Base-by-base conservation (phyloP, 30 jellyfish, hydroid and myxozoan species). In the Clytia hemisphaerica region DNA sequence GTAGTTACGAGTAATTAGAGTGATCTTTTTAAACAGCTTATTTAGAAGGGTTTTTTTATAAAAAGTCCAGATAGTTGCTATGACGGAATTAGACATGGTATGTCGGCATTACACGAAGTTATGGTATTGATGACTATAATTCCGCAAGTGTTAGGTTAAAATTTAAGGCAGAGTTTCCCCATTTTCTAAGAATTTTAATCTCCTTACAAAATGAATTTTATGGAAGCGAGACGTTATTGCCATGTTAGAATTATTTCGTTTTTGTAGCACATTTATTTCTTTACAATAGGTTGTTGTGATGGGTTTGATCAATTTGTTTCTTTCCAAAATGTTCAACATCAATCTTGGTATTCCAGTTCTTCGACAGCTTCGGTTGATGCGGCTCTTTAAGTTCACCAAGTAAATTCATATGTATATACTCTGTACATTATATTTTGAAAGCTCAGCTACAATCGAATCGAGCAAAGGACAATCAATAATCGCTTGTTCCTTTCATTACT, bases 311-410 rank as follows among this genome's bases (percentile, higher is more conserved):
- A 69, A 69, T 3, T 45, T 49, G 48, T 24, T 45, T 45, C 26
- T 69, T 29, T 44, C 57, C 2, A 69, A 45, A 24, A 7, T n/a
- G 7, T 10, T 9, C 5, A 54, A 54, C 15, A 69, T 69, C 30
- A 69, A 69, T 49, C 50, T 69, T 28, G 81, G 81, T 21, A 53
- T 69, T 14, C 73, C 81, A 24, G 81, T 69, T 10, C 59, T 69
- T 28, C 81, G 81, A 3, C 81, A 69, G 61, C 75, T 69, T 25
- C 75, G 81, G 5, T 53, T 69, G 6, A 69, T 69, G 81, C 46
- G 81, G n/a, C 78, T 69, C 10, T 69, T 69, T 34, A 69, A 69
- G 36, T 69, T 25, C 33, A 69, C 81, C 2, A 10, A 10, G 81
- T 69, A 69, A 7, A 54, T 69, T 16, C 18, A 19, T 48, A 29